Base-by-base conservation (phyloP, 2,113 vertebrate genomes). In the Mixornis gularis region DNA sequence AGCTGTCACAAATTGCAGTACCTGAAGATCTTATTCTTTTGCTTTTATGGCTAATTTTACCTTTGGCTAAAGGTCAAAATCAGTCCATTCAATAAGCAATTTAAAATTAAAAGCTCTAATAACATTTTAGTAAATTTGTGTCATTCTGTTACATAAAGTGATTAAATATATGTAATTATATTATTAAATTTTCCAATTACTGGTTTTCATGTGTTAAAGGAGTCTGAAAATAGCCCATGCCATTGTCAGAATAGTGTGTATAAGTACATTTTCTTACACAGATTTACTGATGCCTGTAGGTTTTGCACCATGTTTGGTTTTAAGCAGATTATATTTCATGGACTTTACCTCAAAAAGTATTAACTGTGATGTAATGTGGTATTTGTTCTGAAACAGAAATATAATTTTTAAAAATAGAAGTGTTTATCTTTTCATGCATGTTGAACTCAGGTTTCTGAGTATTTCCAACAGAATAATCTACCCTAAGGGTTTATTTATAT, bases 21-120 rank as follows among this genome's bases (percentile, higher is more conserved):
- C 78, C 74, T 89, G 38, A 89, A 44, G 53, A 82, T 73, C 66
- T 95, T 93, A 85, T 56, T 40, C 71, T 68, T 90, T 49, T 71
- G 55, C 40, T 93, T 95, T 95, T 89, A 79, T 80, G 53, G 56
- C 34, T 62, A 66, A 60, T 87, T 92, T 95, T 93, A 64, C 85
- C 62, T 81, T 73, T 94, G 36, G 44, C 46, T 88, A 70, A 95
- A 81, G 64, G 83, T 91, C 17, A 92, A 41, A 83, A 79, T 68
- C 70, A 60, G 38, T 66, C 65, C 2, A 4, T 82, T 93, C 32
- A 24, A 80, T 83, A 92, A 69, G 44, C 59, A 87, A 66, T 87
- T 93, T 88, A 79, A 94, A 81, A 85, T 89, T 63, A 81, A 94
- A 91, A 76, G 38, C 63, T 87, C 29, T 82, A 85, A 69, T 81